Evolutionary conservation across 2,113 vertebrate genomes (phyloP), one percentile per base, ranked within the genome.

Genomic region (Callopanchax toddi): DNA sequence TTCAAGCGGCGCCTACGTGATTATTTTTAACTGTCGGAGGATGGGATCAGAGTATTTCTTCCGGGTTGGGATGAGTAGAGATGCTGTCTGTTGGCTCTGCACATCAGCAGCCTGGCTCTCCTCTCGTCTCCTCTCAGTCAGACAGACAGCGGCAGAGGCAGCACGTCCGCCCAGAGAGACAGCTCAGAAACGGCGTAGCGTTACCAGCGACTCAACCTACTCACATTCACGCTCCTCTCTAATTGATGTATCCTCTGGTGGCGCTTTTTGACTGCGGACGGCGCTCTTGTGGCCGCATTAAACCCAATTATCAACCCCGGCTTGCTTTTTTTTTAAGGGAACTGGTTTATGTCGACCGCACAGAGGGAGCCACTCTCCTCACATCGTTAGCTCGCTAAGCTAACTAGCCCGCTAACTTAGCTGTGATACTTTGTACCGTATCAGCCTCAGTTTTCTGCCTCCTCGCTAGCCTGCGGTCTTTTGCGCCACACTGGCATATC

Each of bases 21-120:
- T 16, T 2, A 10, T 50, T 43, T 43, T 2, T n/a, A 4, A 40
- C 16, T 43, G 42, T 58, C 29, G 13, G 21, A 57, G 50, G 42
- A 60, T 55, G 56, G 60, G 54, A 26, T 66, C 52, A 39, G 57
- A 37, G 62, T 65, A 80, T 76, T 89, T 84, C 85, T 93, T 93
- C 91, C 92, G 92, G 92, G 91, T 91, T 84, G 88, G 86, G 86
- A 81, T 84, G 86, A 79, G 74, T 74, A 72, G 56, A 66, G 79
- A 81, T 82, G 86, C 72, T 80, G 85, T 43, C 70, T 74, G 74
- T 62, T 80, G 68, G 67, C 86, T 56, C 73, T 45, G 67, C 86
- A 67, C 87, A 87, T 81, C 87, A 78, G 83, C 82, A 74, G 46
- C 67, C 50, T 9, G 69, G 9, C 39, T 66, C 18, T 67, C 22